A percentile compares a stretch with the other conserved stretches of the same genome.
Evolutionary conservation across 2,113 vertebrate species (phyloP).

Genomic region (Heliornis fulica): DNA sequence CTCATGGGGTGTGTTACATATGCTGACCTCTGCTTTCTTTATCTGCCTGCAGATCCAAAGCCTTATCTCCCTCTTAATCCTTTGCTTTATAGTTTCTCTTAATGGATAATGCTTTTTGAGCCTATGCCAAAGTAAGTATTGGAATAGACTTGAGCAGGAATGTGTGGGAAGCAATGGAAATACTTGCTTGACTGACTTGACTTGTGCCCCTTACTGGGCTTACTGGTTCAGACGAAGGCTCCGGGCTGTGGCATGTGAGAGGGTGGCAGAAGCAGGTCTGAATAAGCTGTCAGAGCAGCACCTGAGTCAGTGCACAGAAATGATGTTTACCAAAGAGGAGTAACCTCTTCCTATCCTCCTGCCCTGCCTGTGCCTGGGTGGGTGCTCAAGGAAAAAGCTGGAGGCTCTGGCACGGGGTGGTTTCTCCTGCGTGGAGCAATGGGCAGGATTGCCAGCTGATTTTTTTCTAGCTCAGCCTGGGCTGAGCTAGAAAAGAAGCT

Average conservation of each 20-base stretch:
- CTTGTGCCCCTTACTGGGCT: background rate
- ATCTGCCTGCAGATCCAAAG: rapidly evolving
- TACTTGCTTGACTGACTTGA: too few species aligned
- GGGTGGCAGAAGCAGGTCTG: background rate
- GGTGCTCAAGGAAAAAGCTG: background rate
- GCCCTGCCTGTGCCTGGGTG: background rate
- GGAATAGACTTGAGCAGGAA: background rate
- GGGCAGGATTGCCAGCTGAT: background rate
- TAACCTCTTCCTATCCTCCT: background rate
- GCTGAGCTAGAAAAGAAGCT: too few species aligned
- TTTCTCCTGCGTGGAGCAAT: background rate
- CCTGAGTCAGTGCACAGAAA: background rate
- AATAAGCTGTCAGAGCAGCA: background rate
- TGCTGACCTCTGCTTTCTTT: background rate
- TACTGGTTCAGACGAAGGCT: background rate
- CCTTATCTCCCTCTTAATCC: background rate
- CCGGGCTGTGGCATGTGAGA: rapidly evolving
- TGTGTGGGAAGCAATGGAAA: background rate
- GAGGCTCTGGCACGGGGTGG: rapidly evolving
- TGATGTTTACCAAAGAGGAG: rapidly evolving
- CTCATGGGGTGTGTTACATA: rapidly evolving
- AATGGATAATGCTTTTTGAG: background rate
- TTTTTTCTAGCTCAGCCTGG: background rate
- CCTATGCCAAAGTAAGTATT: background rate
- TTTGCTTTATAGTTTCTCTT: background rate